phyloP scores from a whole-genome alignment of 2,888 invertebrate genomes.

The Sthenelais limicola region DNA sequence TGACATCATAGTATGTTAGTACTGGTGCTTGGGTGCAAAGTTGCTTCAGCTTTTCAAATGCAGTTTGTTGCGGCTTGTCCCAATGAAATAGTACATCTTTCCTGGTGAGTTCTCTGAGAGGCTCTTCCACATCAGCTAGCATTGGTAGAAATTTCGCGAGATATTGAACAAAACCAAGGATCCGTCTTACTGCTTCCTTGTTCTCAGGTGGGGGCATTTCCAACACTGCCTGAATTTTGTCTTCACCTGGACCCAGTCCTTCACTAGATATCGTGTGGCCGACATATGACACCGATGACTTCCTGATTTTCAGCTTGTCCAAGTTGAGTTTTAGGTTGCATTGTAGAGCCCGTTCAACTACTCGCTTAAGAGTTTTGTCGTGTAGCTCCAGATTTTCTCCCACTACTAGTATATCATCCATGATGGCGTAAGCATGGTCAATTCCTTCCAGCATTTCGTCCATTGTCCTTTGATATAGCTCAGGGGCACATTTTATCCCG shows the following conservation, averaged over 20 bases:
- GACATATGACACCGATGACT: slow-evolving; percentile 43
- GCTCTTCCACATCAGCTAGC: slow-evolving; percentile 42
- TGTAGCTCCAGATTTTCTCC: neutral
- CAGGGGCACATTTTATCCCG: neutral
- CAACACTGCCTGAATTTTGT: slow-evolving; percentile 47
- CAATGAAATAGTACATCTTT: slow-evolving; percentile 51
- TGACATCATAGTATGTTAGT: slow-evolving; percentile 20
- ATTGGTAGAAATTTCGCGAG: slow-evolving; percentile 44
- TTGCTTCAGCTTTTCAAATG: slow-evolving; percentile 50
- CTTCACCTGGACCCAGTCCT: slow-evolving; percentile 48
- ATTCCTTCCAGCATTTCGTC: neutral
- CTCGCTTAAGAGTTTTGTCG: neutral
- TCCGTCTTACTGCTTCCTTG: slow-evolving; percentile 45
- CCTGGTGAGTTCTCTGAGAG: slow-evolving; percentile 47
- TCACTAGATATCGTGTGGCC: slow-evolving; percentile 47
- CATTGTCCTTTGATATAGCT: slow-evolving; percentile 8
- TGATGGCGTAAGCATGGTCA: neutral
- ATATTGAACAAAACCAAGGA: slow-evolving; percentile 50
- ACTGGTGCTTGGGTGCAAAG: slow-evolving; percentile 22
- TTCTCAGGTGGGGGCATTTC: slow-evolving; percentile 45
- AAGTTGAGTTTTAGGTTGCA: slow-evolving; percentile 18
- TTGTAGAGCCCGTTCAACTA: neutral
- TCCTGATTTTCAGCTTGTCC: slow-evolving; percentile 24
- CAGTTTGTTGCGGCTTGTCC: slow-evolving; percentile 49
- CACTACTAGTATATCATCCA: slow-evolving; percentile 20